These are phyloP conservation scores for Lateolabrax maculatus DNA, from an alignment of 2,797 vertebrate species.

Conservation along the genomic window DNA sequence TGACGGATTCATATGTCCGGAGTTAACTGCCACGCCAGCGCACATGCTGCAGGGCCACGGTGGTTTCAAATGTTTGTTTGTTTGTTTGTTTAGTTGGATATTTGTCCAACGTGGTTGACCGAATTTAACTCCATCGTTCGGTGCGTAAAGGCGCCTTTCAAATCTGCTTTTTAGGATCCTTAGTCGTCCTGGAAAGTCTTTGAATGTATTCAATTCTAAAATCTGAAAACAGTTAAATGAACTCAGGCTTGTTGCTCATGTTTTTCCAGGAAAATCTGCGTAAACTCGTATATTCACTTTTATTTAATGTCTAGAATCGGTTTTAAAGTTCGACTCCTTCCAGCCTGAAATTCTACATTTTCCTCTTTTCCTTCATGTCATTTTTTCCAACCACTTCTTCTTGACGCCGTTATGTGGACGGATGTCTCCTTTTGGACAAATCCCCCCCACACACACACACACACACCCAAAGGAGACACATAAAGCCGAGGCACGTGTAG, in stretches of 20 bases:
- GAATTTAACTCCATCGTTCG: background rate
- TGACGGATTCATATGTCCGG: constrained; percentile 77
- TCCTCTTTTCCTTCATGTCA: constrained; percentile 43
- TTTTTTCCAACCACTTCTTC: constrained; percentile 58
- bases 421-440: constrained; percentile 78
- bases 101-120: background rate
- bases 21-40: constrained; percentile 77
- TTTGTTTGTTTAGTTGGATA: constrained; percentile 5
- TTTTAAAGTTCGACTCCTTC: background rate
- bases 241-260: background rate
- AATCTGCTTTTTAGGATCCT: rapidly evolving
- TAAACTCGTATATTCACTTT: background rate
- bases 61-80: background rate
- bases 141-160: background rate
- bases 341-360: background rate
- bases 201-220: background rate
- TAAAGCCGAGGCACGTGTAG: constrained; percentile 87
- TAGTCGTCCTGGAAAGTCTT: background rate
- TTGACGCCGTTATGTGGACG: constrained; percentile 49
- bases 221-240: background rate
- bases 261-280: background rate
- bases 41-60: constrained; percentile 50
- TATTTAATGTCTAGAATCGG: background rate
- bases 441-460: constrained; percentile 40
- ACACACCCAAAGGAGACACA: constrained; percentile 74